These are phyloP conservation scores for Gryon sp. DNA, from an alignment of 1,140 invertebrate species.

Conservation along the genomic window DNA sequence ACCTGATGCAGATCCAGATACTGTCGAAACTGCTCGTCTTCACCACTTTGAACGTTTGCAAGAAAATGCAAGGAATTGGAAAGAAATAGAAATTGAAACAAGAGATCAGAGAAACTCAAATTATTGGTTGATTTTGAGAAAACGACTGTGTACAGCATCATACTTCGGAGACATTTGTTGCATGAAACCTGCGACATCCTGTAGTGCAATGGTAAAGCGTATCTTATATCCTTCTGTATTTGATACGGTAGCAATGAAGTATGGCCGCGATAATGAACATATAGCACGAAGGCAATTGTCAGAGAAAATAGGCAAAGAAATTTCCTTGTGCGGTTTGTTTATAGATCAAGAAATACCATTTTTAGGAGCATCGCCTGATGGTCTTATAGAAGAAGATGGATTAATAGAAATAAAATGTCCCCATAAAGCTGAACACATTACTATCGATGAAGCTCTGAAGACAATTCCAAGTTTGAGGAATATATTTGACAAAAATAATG, in stretches of 20 bases:
- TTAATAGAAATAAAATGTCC: slow-evolving; percentile 72
- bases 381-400: slow-evolving; percentile 67
- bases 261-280: slow-evolving; percentile 67
- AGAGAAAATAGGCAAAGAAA: slow-evolving; percentile 50
- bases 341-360: slow-evolving; percentile 67
- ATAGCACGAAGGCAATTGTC: slow-evolving; percentile 60
- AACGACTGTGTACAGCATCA: slow-evolving; percentile 69
- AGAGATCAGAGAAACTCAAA: slow-evolving; percentile 55
- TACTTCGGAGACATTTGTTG: slow-evolving; percentile 71
- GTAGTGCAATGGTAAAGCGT: slow-evolving; percentile 56
- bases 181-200: slow-evolving; percentile 55
- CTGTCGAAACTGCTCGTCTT: background rate
- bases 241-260: slow-evolving; percentile 33
- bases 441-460: slow-evolving; percentile 21
- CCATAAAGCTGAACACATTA: slow-evolving; percentile 18
- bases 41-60: slow-evolving; percentile 1
- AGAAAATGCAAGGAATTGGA: background rate
- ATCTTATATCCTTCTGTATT: slow-evolving; percentile 64
- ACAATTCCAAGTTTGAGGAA: too few relatives aligned
- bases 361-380: slow-evolving; percentile 74
- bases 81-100: slow-evolving; percentile 6
- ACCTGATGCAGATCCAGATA: slow-evolving; percentile 35
- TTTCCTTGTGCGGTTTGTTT: slow-evolving; percentile 72
- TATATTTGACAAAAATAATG: slow-evolving; percentile 37
- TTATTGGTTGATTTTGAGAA: slow-evolving; percentile 64